These are phyloP conservation scores for Drosophila paulistorum DNA, from an alignment of 1,140 invertebrate species.

Conservation along the genomic window DNA sequence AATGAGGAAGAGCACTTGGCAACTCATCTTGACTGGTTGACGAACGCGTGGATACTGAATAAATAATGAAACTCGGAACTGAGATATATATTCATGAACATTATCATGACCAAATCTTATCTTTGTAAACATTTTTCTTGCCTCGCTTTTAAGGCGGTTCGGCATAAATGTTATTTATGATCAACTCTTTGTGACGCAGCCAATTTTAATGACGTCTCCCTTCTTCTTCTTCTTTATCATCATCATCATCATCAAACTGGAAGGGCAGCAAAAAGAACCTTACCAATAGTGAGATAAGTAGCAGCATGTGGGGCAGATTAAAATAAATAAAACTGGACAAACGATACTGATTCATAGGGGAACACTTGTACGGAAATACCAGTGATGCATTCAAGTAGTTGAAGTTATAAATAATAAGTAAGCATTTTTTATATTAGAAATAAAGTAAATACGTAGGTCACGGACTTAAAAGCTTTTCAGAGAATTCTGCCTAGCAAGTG, in stretches of 20 bases:
- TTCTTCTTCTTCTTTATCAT: not conserved
- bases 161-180: conserved; percentile 5
- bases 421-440: not conserved
- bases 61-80: conserved; percentile 20
- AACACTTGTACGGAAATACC: not conserved
- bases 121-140: not conserved
- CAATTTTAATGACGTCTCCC: conserved; percentile 28
- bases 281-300: conserved; percentile 8
- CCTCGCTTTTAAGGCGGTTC: not conserved
- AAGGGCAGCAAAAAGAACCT: conserved; percentile 17
- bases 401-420: not conserved
- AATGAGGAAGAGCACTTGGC: not conserved
- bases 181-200: conserved; percentile 20
- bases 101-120: conserved; percentile 3
- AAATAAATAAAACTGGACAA: conserved; percentile 1
- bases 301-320: conserved; percentile 1
- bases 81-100: conserved; percentile 1
- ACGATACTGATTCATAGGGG: not conserved
- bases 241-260: not conserved
- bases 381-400: not conserved
- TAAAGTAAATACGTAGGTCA: too few relatives aligned
- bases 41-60: conserved; percentile 50
- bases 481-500: too few relatives aligned
- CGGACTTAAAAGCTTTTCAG: not conserved
- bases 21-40: conserved; percentile 41